Evolutionary conservation across 1,140 invertebrate species (phyloP), one percentile per base, ranked within the genome.

Genomic region (Diachasma alloeum): DNA sequence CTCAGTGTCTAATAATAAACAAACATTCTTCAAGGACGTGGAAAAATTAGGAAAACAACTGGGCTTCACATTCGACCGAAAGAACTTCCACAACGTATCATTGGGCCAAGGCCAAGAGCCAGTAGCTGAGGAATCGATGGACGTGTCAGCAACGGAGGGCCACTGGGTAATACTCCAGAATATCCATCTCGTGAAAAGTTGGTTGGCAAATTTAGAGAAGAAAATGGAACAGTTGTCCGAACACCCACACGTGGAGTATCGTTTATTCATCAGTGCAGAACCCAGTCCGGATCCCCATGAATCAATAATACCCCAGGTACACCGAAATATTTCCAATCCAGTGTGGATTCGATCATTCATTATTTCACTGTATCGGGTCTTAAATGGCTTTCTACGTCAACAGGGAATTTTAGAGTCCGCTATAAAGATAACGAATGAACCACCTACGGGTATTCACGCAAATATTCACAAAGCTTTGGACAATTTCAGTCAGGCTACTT

Each of bases 401-500:
- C 91, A 95, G 90, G 97, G 97, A 70, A 95, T 99, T 80, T 88
- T 99, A 5, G 97, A 99, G 87, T 95, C 96, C 0, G 95, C 96
- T 0, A 97, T 98, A 83, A 99, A 99, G 90, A 98, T 99, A 46
- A 98, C 97, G 0, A 98, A 98, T 83, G 97, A 99, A 88, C 96
- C 97, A 4, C 97, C 97, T 0, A 97, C 95, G 24, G 97, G 97
- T 56, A 98, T 99, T 94, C 92, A 92, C 87, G 96, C 97, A 0
- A 99, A 98, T 87, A 91, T 98, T 22, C 97, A 98, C 86, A 98
- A 98, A 90, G 95, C 97, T 13, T 86, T 99, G 39, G 95, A 97
- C 84, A 98, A 98, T 90, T 99, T 99, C 87, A 95, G 90, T 81
- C 96, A 98, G 88, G 97, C 98, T 84, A 97, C 96, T 0, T 86